Percentiles rank a stretch among this genome's conserved stretches.
These are phyloP conservation scores for Zhengitettix transpicula DNA, from an alignment of 2,888 invertebrate genomes.

Conservation along the genomic window DNA sequence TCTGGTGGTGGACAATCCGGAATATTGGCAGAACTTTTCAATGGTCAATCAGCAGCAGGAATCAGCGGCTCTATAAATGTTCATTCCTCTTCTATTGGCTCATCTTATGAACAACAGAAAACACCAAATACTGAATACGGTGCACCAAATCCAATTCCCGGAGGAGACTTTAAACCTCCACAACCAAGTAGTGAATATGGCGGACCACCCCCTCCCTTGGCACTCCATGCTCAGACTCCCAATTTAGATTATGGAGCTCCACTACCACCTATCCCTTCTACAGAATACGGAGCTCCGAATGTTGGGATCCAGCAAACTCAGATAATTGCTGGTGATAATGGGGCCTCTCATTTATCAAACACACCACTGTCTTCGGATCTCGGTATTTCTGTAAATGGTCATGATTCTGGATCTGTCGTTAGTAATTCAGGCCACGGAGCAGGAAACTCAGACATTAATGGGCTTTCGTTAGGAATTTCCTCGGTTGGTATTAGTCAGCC, in stretches of 20 bases:
- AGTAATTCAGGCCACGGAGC: too few species aligned
- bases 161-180: slow-evolving; percentile 3
- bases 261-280: slow-evolving; percentile 17
- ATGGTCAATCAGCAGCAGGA: slow-evolving; percentile 20
- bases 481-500: neutral
- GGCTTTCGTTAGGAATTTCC: too few species aligned
- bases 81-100: slow-evolving; percentile 6
- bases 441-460: too few species aligned
- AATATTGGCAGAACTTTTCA: slow-evolving; percentile 23
- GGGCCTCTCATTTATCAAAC: slow-evolving; percentile 16
- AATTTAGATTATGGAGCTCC: neutral
- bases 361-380: neutral
- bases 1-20: slow-evolving; percentile 24
- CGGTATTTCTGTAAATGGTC: too few species aligned
- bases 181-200: neutral
- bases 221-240: neutral
- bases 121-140: slow-evolving; percentile 1
- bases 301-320: neutral
- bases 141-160: slow-evolving; percentile 8
- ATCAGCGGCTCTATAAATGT: neutral
- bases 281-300: slow-evolving; percentile 3
- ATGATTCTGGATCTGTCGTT: too few species aligned
- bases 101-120: neutral
- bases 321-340: slow-evolving; percentile 1
- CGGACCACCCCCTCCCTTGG: neutral